Percentiles rank a stretch among this genome's conserved stretches.
These are phyloP conservation scores for Brevimyrus niger DNA, from an alignment of 2,113 vertebrate genomes.

Conservation along the genomic window DNA sequence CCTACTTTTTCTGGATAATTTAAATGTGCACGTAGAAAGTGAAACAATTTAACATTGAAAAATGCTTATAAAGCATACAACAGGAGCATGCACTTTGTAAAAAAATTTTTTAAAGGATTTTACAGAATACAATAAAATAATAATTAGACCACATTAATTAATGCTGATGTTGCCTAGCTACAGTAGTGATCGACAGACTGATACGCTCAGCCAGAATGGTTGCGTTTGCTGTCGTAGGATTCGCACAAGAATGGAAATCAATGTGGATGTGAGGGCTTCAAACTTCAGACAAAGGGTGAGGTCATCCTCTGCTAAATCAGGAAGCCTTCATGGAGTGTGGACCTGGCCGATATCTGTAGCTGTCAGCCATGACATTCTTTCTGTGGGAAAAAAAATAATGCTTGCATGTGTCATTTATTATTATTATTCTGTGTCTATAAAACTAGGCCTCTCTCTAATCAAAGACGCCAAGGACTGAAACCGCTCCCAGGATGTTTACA, in stretches of 20 bases:
- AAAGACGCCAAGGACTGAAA: neutral
- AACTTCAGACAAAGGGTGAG: neutral
- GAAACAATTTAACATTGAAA: neutral
- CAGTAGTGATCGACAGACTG: neutral
- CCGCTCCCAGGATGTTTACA: neutral
- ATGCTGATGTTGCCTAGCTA: neutral
- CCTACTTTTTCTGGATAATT: neutral
- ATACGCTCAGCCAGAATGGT: neutral
- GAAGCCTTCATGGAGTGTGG: neutral
- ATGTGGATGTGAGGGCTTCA: neutral
- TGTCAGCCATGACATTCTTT: neutral
- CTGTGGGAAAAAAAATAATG: neutral
- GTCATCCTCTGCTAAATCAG: neutral
- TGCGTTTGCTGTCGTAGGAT: neutral
- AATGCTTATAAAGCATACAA: neutral
- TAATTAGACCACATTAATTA: neutral
- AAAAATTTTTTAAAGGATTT: neutral
- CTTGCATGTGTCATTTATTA: neutral
- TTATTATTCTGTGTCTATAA: neutral
- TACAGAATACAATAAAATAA: neutral
- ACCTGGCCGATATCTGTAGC: neutral
- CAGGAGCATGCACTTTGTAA: neutral
- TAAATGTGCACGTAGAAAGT: neutral
- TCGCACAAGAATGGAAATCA: neutral
- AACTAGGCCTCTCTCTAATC: neutral